These are phyloP conservation scores for Chloromyia formosa DNA, from an alignment of 2,888 invertebrate species.

Conservation along the genomic window DNA sequence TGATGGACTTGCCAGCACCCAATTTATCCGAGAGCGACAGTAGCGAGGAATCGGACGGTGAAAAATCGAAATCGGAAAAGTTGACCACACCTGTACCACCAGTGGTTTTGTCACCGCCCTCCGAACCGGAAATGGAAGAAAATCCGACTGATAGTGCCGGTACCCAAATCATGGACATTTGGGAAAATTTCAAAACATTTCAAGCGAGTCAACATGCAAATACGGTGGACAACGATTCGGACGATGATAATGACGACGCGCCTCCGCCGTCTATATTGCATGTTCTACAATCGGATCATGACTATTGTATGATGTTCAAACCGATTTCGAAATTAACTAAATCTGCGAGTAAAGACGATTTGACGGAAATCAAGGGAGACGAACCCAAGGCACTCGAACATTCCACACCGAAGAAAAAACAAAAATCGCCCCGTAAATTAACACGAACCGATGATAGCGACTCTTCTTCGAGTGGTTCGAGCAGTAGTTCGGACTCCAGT, in stretches of 20 bases:
- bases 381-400: slow-evolving; percentile 42
- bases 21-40: slow-evolving; percentile 88
- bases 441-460: slow-evolving; percentile 54
- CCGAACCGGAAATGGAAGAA: slow-evolving; percentile 57
- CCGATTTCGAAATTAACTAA: slow-evolving; percentile 60
- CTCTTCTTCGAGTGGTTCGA: slow-evolving; percentile 79
- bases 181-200: slow-evolving; percentile 59
- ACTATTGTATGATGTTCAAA: slow-evolving; percentile 72
- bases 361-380: slow-evolving; percentile 53
- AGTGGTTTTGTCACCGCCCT: slow-evolving; percentile 60
- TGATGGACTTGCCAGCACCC: slow-evolving; percentile 78
- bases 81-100: slow-evolving; percentile 56
- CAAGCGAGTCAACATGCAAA: slow-evolving; percentile 50
- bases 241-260: slow-evolving; percentile 39
- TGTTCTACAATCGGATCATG: slow-evolving; percentile 76
- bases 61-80: slow-evolving; percentile 51
- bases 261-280: slow-evolving; percentile 64
- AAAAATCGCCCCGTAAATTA: slow-evolving; percentile 66
- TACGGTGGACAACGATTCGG: slow-evolving; percentile 48
- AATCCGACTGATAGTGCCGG: slow-evolving; percentile 53
- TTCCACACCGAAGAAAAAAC: slow-evolving; percentile 64
- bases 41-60: slow-evolving; percentile 71
- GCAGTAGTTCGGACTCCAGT: slow-evolving; percentile 79
- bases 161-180: slow-evolving; percentile 55
- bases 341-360: slow-evolving; percentile 53